Percentiles rank a stretch among this genome's conserved stretches.
Conservation (phyloP, 53 echinoderm and acorn worm genomes). For the Echinarachnius parma region DNA sequence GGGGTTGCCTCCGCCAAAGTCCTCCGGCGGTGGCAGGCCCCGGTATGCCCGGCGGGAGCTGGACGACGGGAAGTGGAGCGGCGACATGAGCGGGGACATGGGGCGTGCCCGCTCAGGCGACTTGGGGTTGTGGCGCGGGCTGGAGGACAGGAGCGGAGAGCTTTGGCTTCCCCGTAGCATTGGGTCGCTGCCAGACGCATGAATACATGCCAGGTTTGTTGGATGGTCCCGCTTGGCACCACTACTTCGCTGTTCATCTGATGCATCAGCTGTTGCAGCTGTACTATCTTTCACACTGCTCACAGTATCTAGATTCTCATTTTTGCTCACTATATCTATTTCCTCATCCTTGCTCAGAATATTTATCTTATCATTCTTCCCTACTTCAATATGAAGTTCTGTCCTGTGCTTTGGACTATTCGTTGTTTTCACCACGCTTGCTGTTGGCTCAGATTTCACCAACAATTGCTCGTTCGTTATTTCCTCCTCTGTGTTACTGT, state of each 20-base stretch:
- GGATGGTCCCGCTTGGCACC: constrained; percentile 29
- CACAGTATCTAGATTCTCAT: too few species aligned
- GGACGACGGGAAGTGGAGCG: constrained; percentile 44
- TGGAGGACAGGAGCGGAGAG: constrained; percentile 16
- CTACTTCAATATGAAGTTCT: constrained; percentile 23
- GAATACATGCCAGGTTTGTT: constrained; percentile 36
- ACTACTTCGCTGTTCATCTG: neutral
- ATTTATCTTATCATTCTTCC: constrained; percentile 9
- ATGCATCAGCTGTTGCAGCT: neutral
- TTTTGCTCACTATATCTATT: too few species aligned
- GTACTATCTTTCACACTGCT: neutral
- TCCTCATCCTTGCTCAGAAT: too few species aligned
- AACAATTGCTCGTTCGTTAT: too few species aligned
- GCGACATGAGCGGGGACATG: constrained; percentile 49
- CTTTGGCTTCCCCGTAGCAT: constrained; percentile 33
- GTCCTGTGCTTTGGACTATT: constrained; percentile 11
- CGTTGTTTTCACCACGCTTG: constrained; percentile 10
- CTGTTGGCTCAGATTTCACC: constrained; percentile 22
- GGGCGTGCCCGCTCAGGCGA: constrained; percentile 29
- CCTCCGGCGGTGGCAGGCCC: constrained; percentile 83
- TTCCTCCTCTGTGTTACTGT: too few species aligned
- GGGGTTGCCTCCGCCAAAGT: constrained; percentile 96
- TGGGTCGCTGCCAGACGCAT: constrained; percentile 25
- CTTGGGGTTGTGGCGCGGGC: constrained; percentile 20
- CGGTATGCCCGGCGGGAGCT: constrained; percentile 64